phyloP scores from a whole-genome alignment of 2,797 vertebrate species.

The Coluber constrictor region DNA sequence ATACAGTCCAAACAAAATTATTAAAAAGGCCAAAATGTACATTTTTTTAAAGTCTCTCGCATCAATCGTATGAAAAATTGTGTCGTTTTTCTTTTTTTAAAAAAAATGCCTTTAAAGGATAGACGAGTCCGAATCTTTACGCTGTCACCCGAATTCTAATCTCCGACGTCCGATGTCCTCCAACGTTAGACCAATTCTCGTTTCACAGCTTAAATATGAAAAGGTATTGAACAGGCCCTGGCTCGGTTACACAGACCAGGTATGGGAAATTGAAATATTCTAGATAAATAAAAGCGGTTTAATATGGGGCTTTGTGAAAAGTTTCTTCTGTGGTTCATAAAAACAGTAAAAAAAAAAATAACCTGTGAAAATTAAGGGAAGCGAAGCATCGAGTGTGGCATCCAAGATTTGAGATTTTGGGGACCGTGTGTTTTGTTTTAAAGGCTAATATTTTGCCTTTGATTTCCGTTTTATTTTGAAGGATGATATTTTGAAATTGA shows the following conservation, averaged over 20 bases:
- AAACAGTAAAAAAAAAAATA: neutral
- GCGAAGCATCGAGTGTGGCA: neutral
- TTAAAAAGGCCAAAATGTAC: neutral
- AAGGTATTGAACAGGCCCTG: conserved; percentile 18
- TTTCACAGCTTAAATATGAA: conserved; percentile 43
- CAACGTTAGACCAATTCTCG: conserved; percentile 29
- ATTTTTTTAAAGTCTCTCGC: conserved; percentile 38
- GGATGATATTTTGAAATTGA: conserved; percentile 20
- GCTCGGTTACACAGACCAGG: conserved; percentile 60
- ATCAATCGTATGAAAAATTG: neutral
- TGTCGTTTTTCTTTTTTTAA: neutral
- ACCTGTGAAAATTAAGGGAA: neutral
- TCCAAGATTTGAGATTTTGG: conserved; percentile 18
- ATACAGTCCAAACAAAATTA: conserved; percentile 1
- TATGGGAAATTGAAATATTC: conserved; percentile 39
- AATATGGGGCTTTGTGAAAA: neutral
- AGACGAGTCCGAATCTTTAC: conserved; percentile 55
- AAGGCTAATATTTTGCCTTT: conserved; percentile 31
- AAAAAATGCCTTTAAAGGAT: conserved; percentile 50
- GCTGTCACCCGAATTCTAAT: conserved; percentile 55
- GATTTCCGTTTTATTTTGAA: neutral
- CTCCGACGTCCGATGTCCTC: conserved; percentile 50
- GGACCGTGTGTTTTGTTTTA: neutral
- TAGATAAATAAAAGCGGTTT: conserved; percentile 62
- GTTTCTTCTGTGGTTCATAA: neutral